Evolutionary conservation across 2,113 vertebrate genomes (phyloP).

Genomic region (Campylomormyrus tamandua): DNA sequence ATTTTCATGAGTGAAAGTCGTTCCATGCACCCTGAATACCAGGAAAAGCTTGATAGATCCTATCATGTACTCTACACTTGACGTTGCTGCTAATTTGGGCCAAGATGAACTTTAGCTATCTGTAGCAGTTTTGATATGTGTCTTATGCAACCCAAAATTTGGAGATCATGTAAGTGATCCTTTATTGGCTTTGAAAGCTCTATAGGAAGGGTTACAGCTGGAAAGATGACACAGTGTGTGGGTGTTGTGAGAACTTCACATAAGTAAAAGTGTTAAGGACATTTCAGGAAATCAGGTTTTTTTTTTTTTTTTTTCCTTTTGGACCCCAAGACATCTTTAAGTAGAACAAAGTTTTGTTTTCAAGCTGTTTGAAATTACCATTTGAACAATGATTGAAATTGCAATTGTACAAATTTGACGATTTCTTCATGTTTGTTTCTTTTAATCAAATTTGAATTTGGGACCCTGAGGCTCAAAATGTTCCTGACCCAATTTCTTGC

Average conservation of each 20-base stretch:
- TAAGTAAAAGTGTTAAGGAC: not conserved
- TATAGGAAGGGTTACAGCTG: not conserved
- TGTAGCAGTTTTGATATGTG: not conserved
- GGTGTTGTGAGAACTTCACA: not conserved
- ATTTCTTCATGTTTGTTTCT: not conserved
- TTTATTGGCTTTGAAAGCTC: not conserved
- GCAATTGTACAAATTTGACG: not conserved
- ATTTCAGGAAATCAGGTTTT: not conserved
- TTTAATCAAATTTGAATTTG: not conserved
- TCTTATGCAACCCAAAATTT: not conserved
- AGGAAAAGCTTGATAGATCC: not conserved
- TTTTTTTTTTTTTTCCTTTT: not conserved
- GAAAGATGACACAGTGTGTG: not conserved
- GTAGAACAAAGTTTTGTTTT: not conserved
- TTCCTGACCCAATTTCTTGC: not conserved
- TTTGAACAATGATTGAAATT: not conserved
- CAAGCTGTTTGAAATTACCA: not conserved
- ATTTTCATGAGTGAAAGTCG: not conserved
- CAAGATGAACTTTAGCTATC: not conserved
- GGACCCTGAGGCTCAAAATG: not conserved
- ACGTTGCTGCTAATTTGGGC: not conserved
- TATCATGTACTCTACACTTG: not conserved
- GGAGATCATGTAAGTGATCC: not conserved
- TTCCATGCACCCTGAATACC: not conserved
- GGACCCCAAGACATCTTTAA: not conserved